Conservation (phyloP, 2,888 invertebrate genomes). For the Rambutsinella grinnellia region DNA sequence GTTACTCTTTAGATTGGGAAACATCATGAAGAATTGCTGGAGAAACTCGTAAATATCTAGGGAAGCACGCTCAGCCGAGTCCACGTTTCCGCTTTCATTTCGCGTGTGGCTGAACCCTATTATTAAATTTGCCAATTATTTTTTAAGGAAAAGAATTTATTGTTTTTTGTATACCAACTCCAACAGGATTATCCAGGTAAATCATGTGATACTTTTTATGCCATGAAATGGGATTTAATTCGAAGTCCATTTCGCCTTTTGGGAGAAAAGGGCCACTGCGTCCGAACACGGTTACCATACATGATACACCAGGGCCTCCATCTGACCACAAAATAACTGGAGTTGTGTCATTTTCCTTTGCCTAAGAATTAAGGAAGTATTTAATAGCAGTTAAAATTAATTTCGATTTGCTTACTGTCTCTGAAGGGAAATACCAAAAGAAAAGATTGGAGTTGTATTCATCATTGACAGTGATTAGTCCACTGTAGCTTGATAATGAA, state of each 20-base stretch:
- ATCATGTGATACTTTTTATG: constrained; percentile 69
- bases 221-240: constrained; percentile 68
- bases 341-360: constrained; percentile 60
- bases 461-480: constrained; percentile 69
- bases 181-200: constrained; percentile 70
- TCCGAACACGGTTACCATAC: constrained; percentile 68
- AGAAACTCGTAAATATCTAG: constrained; percentile 34
- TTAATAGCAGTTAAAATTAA: neutral
- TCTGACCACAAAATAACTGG: constrained; percentile 70
- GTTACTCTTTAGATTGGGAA: constrained; percentile 23
- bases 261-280: constrained; percentile 65
- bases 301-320: constrained; percentile 70
- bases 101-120: constrained; percentile 34
- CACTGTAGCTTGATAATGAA: constrained; percentile 68
- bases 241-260: constrained; percentile 66
- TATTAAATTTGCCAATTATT: neutral
- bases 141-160: neutral
- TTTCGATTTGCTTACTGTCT: neutral
- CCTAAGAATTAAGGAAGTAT: neutral
- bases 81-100: constrained; percentile 16
- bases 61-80: neutral
- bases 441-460: constrained; percentile 69
- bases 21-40: constrained; percentile 38
- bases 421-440: constrained; percentile 70
- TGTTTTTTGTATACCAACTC: constrained; percentile 66